Evolutionary conservation across 2,113 vertebrate species (phyloP).

Genomic region (Phoenicopterus ruber): DNA sequence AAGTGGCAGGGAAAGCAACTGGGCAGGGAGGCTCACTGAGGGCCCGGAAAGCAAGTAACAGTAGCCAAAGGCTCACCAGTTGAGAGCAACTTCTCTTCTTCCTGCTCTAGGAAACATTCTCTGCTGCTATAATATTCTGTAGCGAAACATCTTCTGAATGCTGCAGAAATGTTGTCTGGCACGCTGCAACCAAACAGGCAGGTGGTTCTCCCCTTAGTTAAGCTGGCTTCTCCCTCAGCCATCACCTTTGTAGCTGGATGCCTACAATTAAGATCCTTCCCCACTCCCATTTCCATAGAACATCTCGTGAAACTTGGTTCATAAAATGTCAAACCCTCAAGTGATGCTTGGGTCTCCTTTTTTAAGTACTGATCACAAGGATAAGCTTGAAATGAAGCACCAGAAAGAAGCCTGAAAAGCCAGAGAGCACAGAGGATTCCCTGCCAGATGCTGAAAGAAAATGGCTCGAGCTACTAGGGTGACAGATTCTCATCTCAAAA

Average conservation of each 20-base stretch:
- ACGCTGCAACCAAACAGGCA: not conserved
- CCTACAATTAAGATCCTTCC: not conserved
- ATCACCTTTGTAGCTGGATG: not conserved
- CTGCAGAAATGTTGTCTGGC: not conserved
- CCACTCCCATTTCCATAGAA: not conserved
- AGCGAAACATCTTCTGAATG: not conserved
- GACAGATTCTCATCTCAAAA: conserved; percentile 53
- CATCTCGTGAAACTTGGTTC: not conserved
- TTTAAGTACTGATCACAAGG: not conserved
- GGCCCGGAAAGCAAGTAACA: not conserved
- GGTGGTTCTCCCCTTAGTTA: not conserved
- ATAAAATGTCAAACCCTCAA: not conserved
- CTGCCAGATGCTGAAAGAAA: conserved; percentile 41
- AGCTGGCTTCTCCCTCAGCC: not conserved
- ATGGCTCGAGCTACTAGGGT: conserved; percentile 35
- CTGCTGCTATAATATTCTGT: not conserved
- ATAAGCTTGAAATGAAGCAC: not conserved
- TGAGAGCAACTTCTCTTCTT: not conserved
- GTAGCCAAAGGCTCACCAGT: not conserved
- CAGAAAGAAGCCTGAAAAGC: not conserved
- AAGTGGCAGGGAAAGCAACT: not conserved
- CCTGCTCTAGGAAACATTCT: not conserved
- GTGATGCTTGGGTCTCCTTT: not conserved
- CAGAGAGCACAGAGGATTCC: not conserved
- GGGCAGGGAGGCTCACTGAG: not conserved